Evolutionary conservation across 1,140 invertebrate genomes (phyloP).

Genomic region (Hyposmocoma kahamanoa): DNA sequence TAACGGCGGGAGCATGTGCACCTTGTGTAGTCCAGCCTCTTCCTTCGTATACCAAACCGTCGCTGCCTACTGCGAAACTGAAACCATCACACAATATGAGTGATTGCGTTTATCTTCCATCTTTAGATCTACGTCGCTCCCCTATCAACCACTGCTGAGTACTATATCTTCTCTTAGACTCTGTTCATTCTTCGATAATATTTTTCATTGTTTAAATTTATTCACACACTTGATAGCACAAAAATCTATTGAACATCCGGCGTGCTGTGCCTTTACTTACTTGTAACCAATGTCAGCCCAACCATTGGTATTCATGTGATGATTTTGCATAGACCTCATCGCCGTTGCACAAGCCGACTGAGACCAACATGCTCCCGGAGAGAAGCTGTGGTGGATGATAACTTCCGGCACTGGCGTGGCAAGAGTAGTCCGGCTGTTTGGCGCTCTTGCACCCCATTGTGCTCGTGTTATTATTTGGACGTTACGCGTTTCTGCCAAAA

Average conservation of each 20-base stretch:
- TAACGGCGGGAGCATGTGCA: conserved; percentile 79
- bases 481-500: too few relatives aligned
- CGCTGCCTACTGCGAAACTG: conserved; percentile 81
- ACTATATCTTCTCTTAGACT: too few relatives aligned
- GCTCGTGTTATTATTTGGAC: conserved; percentile 68
- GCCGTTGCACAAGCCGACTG: conserved; percentile 57
- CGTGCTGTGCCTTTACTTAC: too few relatives aligned
- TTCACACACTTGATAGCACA: too few relatives aligned
- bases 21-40: conserved; percentile 81
- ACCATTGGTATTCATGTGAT: conserved; percentile 65
- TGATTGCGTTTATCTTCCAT: too few relatives aligned
- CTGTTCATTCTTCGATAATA: too few relatives aligned
- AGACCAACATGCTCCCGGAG: conserved; percentile 72
- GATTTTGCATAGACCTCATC: conserved; percentile 69
- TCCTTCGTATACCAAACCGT: conserved; percentile 81
- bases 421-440: conserved; percentile 62
- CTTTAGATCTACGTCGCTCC: too few relatives aligned
- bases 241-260: too few relatives aligned
- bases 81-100: too few relatives aligned
- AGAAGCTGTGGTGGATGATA: conserved; percentile 81
- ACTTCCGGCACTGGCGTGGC: conserved; percentile 77
- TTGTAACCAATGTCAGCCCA: conserved; percentile 72
- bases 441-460: conserved; percentile 76
- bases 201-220: too few relatives aligned
- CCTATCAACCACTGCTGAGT: too few relatives aligned